phyloP scores from a whole-genome alignment of 2,113 vertebrate species.

The Isurus oxyrinchus region DNA sequence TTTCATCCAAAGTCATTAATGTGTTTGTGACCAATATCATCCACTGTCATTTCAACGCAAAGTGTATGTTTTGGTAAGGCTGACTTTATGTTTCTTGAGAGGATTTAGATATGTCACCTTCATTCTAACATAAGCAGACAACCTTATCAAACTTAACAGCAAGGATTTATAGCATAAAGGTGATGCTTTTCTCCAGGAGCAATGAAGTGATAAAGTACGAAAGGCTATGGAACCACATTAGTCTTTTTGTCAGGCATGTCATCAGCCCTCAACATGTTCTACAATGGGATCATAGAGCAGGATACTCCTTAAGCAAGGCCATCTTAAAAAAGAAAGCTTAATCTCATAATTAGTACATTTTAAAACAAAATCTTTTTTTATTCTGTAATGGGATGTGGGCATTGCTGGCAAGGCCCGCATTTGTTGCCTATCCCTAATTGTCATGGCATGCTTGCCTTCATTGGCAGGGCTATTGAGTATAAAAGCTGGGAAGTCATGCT shows the following conservation, averaged over 20 bases:
- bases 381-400: background rate
- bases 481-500: too few relatives aligned
- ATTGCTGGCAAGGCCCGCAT: too few relatives aligned
- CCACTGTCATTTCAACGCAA: background rate
- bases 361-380: background rate
- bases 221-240: background rate
- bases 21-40: background rate
- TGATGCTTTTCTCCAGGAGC: conserved; percentile 18
- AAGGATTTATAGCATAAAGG: conserved; percentile 17
- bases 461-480: too few relatives aligned
- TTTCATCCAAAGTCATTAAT: background rate
- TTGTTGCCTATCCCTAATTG: too few relatives aligned
- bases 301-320: background rate
- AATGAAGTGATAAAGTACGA: background rate
- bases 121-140: background rate
- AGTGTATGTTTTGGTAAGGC: background rate
- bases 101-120: conserved; percentile 6
- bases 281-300: background rate
- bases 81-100: background rate
- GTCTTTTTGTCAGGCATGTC: background rate
- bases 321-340: background rate
- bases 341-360: background rate
- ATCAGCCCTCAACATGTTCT: background rate
- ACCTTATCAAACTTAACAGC: background rate
- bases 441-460: too few relatives aligned